phyloP scores from a whole-genome alignment of 2,888 invertebrate species.

The Cheiracanthium punctorium region DNA sequence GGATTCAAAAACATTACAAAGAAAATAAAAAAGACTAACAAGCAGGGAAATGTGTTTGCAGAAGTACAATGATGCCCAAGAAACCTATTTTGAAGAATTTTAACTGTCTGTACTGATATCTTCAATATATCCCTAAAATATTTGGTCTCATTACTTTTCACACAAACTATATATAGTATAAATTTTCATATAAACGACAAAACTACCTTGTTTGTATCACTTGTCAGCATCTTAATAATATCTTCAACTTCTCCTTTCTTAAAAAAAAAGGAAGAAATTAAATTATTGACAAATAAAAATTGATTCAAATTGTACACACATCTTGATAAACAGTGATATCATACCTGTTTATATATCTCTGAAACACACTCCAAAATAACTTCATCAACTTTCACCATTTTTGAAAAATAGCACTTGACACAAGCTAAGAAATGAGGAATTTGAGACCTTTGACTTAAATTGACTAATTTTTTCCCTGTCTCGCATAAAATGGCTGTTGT shows the following conservation, averaged over 20 bases:
- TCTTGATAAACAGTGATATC: too few species aligned
- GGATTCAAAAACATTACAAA: too few species aligned
- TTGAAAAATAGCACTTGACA: constrained; percentile 47
- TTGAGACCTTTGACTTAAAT: constrained; percentile 26
- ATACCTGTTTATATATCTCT: constrained; percentile 42
- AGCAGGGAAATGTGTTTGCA: too few species aligned
- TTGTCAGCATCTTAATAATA: constrained; percentile 52
- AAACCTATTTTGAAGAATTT: too few species aligned
- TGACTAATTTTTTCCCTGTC: constrained; percentile 42
- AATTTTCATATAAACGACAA: too few species aligned
- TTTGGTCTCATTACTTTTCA: too few species aligned
- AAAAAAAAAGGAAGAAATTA: neutral
- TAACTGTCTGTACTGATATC: too few species aligned
- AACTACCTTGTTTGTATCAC: constrained; percentile 59
- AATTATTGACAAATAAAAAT: too few species aligned
- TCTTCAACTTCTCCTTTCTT: constrained; percentile 62
- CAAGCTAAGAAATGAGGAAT: constrained; percentile 48
- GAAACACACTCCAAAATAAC: constrained; percentile 63
- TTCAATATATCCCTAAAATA: too few species aligned
- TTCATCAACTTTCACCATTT: constrained; percentile 49
- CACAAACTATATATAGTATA: too few species aligned
- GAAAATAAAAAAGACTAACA: too few species aligned
- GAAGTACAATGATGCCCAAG: too few species aligned
- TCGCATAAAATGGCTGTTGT: constrained; percentile 34
- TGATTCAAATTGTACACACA: neutral